A percentile compares a stretch with the other conserved stretches of the same genome.
Evolutionary conservation across 1,140 invertebrate genomes (phyloP).

Genomic region (Babylonia areolata): DNA sequence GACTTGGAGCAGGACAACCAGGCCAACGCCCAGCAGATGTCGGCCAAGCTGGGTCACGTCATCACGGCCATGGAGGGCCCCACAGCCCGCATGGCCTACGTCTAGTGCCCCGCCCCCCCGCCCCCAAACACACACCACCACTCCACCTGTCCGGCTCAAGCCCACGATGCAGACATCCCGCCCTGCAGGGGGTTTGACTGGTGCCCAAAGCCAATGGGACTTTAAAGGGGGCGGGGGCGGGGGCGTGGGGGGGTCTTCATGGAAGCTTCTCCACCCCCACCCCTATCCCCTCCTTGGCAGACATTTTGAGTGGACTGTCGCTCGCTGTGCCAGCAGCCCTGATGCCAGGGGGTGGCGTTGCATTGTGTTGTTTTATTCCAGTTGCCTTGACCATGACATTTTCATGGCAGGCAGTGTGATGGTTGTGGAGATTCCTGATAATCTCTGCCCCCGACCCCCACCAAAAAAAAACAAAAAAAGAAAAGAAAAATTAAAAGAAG

Average conservation of each 20-base stretch:
- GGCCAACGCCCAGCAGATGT: slow-evolving; percentile 63
- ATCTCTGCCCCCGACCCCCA: too few species aligned
- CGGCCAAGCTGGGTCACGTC: slow-evolving; percentile 63
- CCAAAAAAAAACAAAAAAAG: too few species aligned
- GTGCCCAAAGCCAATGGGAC: too few species aligned
- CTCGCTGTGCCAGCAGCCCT: not conserved
- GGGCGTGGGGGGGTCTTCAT: slow-evolving; percentile 5
- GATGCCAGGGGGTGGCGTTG: not conserved
- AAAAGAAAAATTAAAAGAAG: too few species aligned
- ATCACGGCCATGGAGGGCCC: slow-evolving; percentile 70
- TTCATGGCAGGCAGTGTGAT: not conserved
- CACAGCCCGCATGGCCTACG: slow-evolving; percentile 59
- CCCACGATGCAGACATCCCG: not conserved
- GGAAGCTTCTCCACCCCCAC: not conserved
- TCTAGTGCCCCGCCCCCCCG: slow-evolving; percentile 39
- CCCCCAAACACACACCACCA: not conserved
- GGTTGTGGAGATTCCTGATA: not conserved
- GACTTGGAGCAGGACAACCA: slow-evolving; percentile 60
- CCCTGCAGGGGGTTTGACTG: too few species aligned
- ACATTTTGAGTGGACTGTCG: not conserved
- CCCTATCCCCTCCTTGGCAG: not conserved
- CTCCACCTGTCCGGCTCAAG: not conserved
- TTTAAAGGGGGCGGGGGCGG: too few species aligned
- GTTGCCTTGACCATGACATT: not conserved
- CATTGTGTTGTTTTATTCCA: too few species aligned